Conservation (phyloP, 1,140 invertebrate species). For the Schlechtendalia chinensis region DNA sequence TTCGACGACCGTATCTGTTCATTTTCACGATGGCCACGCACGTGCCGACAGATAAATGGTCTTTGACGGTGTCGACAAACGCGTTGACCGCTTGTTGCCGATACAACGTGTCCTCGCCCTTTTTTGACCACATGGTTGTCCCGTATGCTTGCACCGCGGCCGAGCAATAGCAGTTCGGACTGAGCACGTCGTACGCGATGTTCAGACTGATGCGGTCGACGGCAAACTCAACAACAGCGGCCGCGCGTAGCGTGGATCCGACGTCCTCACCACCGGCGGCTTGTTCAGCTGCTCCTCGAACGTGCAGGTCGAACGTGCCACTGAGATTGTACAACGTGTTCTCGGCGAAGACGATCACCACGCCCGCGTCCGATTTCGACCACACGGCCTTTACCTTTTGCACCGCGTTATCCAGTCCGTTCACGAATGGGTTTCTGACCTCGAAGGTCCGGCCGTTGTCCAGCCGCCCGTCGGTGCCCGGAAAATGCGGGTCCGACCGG, state of each 20-base stretch:
- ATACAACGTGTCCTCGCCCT: not conserved
- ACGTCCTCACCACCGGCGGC: not conserved
- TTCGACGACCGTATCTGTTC: not conserved
- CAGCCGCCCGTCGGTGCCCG: not conserved
- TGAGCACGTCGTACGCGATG: not conserved
- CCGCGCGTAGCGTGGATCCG: too few relatives aligned
- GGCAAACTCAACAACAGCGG: not conserved
- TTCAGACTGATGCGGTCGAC: not conserved
- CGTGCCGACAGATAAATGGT: not conserved
- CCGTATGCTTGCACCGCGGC: not conserved
- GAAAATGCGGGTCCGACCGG: constrained; percentile 8
- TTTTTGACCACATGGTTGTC: not conserved
- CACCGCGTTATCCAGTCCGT: not conserved
- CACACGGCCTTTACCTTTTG: not conserved
- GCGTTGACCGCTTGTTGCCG: not conserved
- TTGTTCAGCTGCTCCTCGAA: not conserved
- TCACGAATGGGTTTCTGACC: not conserved
- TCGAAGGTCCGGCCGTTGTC: not conserved
- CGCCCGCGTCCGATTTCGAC: too few relatives aligned
- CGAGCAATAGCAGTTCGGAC: not conserved
- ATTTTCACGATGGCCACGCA: not conserved
- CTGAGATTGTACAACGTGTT: not conserved
- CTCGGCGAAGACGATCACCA: not conserved
- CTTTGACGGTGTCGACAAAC: not conserved
- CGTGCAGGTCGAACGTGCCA: not conserved